These are phyloP conservation scores for Lithobates pipiens DNA, from an alignment of 2,797 vertebrate species.

Conservation along the genomic window DNA sequence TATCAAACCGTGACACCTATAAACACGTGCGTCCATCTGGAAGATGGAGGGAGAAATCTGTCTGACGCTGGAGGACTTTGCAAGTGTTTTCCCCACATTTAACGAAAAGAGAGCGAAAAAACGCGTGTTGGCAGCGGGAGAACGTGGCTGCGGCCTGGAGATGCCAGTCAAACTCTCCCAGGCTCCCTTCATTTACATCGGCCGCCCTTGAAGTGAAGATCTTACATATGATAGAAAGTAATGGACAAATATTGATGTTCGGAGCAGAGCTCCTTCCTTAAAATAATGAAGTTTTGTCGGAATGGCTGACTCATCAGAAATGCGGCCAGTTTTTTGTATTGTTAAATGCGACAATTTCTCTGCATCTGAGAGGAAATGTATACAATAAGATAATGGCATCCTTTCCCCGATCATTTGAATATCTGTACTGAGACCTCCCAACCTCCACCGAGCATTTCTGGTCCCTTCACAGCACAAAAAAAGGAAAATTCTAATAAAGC, in stretches of 20 bases:
- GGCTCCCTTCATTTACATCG: neutral
- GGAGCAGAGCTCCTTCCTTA: constrained; percentile 1
- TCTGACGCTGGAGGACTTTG: neutral
- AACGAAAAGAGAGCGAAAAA: neutral
- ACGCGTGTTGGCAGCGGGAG: neutral
- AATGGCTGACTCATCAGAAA: neutral
- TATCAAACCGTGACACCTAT: neutral
- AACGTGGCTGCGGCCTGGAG: neutral
- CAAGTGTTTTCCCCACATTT: neutral
- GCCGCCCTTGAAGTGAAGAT: constrained; percentile 19
- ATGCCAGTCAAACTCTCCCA: neutral
- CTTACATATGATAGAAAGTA: neutral
- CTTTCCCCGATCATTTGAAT: neutral
- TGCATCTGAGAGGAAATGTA: neutral
- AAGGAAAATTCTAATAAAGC: neutral
- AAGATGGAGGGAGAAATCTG: constrained; percentile 11
- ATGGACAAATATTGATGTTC: neutral
- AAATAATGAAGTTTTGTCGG: constrained; percentile 7
- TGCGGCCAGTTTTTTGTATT: neutral
- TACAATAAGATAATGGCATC: constrained; percentile 13
- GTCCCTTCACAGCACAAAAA: neutral
- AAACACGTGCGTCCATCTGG: neutral
- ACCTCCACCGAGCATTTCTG: neutral
- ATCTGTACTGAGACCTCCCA: constrained; percentile 21
- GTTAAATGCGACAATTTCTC: neutral